phyloP scores from a whole-genome alignment of 2,113 vertebrate genomes.

The Gnathonemus echidnorhynchus region DNA sequence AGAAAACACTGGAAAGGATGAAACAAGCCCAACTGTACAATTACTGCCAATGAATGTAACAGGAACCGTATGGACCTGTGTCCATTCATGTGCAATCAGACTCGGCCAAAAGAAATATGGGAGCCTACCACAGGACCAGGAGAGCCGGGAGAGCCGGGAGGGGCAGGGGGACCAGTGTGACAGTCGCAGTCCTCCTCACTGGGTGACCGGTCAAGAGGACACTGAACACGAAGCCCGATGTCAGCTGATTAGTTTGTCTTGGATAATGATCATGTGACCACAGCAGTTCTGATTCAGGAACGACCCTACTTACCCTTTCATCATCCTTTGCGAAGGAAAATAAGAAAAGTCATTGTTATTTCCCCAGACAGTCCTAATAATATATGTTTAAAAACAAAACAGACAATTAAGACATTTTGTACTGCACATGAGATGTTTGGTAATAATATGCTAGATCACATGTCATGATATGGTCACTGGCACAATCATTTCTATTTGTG shows the following conservation, averaged over 20 bases:
- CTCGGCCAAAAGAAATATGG: neutral
- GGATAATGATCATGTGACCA: neutral
- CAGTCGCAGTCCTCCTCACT: conserved; percentile 34
- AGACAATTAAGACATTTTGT: neutral
- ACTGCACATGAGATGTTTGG: neutral
- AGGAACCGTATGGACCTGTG: neutral
- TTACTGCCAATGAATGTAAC: neutral
- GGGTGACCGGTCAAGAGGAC: conserved; percentile 32
- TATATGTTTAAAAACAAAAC: neutral
- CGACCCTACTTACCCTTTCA: conserved; percentile 57
- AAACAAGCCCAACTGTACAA: neutral
- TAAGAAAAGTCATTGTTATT: neutral
- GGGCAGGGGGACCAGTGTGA: conserved; percentile 25
- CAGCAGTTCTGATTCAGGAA: neutral
- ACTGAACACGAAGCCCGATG: conserved; percentile 23
- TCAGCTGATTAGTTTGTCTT: neutral
- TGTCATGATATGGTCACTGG: neutral
- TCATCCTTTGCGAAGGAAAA: conserved; percentile 53
- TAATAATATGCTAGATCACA: neutral
- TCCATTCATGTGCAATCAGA: neutral
- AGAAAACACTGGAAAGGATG: neutral
- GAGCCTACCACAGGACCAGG: conserved; percentile 41
- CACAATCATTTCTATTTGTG: neutral
- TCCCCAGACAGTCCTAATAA: neutral
- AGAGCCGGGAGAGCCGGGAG: conserved; percentile 36